These are phyloP conservation scores for Aulostomus chinensis DNA, from an alignment of 2,797 vertebrate species.

Conservation along the genomic window DNA sequence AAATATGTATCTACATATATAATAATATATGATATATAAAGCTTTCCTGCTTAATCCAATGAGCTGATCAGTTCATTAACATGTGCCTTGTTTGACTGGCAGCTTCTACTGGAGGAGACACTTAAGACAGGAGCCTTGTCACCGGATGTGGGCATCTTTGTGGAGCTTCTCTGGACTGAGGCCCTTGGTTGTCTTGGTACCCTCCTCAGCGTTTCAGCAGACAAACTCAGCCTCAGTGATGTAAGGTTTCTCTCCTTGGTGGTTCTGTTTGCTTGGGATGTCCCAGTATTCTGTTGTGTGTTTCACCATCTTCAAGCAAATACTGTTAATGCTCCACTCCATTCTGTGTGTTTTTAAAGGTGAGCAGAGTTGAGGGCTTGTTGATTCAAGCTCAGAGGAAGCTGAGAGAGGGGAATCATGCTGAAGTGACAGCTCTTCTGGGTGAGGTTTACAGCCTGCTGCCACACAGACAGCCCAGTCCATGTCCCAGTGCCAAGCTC, in stretches of 20 bases:
- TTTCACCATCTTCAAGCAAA: constrained; percentile 1
- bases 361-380: constrained; percentile 85
- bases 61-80: constrained; percentile 1
- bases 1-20: too few relatives aligned
- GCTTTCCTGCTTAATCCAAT: too few relatives aligned
- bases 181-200: constrained; percentile 78
- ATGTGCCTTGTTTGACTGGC: constrained; percentile 27
- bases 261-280: not conserved
- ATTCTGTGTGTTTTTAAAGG: constrained; percentile 58
- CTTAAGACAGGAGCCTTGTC: constrained; percentile 72
- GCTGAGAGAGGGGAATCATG: constrained; percentile 36
- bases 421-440: constrained; percentile 39
- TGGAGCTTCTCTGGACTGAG: constrained; percentile 87
- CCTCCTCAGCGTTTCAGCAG: constrained; percentile 69
- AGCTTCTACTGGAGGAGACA: constrained; percentile 84
- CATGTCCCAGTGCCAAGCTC: constrained; percentile 39
- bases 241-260: constrained; percentile 58
- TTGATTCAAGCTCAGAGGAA: constrained; percentile 78
- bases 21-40: too few relatives aligned
- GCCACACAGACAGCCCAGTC: constrained; percentile 44
- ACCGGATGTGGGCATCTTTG: constrained; percentile 79
- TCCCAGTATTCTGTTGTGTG: not conserved
- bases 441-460: constrained; percentile 74
- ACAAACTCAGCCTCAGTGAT: constrained; percentile 83
- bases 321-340: not conserved